These are phyloP conservation scores for Tangara arthus DNA, from an alignment of 2,797 vertebrate genomes.

Conservation along the genomic window DNA sequence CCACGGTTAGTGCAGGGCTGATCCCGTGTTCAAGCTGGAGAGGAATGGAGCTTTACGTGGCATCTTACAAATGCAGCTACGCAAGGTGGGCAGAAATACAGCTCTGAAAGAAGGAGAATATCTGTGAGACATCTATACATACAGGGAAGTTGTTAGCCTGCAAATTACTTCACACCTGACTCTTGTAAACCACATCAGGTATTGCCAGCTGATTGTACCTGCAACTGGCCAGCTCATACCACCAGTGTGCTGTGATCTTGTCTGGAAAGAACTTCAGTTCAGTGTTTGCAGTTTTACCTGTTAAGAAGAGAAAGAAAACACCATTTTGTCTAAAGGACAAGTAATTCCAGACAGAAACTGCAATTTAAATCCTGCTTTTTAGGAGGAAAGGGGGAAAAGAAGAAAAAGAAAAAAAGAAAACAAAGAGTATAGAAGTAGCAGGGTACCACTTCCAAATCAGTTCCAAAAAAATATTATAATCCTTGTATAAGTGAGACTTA, in stretches of 20 bases:
- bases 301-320: neutral
- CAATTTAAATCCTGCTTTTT: neutral
- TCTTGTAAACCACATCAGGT: neutral
- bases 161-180: neutral
- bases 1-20: neutral
- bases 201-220: neutral
- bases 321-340: neutral
- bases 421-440: neutral
- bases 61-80: neutral
- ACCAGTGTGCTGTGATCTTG: neutral
- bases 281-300: neutral
- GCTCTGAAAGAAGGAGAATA: neutral
- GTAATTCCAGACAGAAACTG: neutral
- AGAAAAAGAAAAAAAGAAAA: neutral
- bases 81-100: neutral
- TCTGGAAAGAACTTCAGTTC: neutral
- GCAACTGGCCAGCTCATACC: neutral
- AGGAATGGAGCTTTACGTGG: neutral
- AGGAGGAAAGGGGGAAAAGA: rapidly evolving
- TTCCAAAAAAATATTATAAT: neutral
- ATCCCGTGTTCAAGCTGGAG: neutral
- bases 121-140: too few relatives aligned
- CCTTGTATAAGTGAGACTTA: neutral
- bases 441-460: neutral
- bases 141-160: neutral